Percentiles rank a stretch among this genome's conserved stretches.
These are phyloP conservation scores for Penaeus indicus DNA, from an alignment of 1,140 invertebrate species.

Conservation along the genomic window DNA sequence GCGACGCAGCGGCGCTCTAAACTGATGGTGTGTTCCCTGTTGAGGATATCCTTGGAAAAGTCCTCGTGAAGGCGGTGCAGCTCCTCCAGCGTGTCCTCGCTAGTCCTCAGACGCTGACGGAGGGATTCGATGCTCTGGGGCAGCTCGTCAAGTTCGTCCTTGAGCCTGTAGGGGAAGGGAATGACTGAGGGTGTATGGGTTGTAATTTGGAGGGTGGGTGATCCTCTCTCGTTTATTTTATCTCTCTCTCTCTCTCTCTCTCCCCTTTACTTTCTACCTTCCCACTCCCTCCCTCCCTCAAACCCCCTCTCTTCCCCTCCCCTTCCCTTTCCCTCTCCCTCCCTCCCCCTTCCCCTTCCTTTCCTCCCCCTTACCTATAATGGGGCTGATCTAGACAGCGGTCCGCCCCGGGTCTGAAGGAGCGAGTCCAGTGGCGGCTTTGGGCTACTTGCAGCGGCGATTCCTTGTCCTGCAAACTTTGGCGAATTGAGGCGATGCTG, in stretches of 20 bases:
- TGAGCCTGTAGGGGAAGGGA: slow-evolving; percentile 33
- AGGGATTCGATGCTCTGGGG: slow-evolving; percentile 56
- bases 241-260: no score
- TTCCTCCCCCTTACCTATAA: slow-evolving; percentile 39
- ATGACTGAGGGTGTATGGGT: not conserved
- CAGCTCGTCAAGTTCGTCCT: slow-evolving; percentile 59
- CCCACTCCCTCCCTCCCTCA: no score
- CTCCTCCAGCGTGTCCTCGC: slow-evolving; percentile 60
- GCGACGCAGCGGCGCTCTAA: slow-evolving; percentile 61
- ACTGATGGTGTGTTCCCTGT: slow-evolving; percentile 60
- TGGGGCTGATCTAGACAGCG: slow-evolving; percentile 63
- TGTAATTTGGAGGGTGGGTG: no score
- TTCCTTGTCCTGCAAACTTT: slow-evolving; percentile 69
- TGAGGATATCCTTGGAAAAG: slow-evolving; percentile 56
- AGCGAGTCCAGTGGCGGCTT: slow-evolving; percentile 59
- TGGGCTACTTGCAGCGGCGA: slow-evolving; percentile 64
- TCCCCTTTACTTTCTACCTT: no score
- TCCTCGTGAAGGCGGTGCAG: slow-evolving; percentile 64
- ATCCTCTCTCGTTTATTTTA: no score
- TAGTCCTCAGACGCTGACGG: slow-evolving; percentile 45
- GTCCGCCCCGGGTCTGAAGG: slow-evolving; percentile 61
- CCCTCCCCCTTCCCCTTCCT: not conserved
- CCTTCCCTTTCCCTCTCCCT: not conserved
- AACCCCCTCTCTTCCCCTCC: not conserved
- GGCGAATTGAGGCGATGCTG: slow-evolving; percentile 75